phyloP scores from a whole-genome alignment of 2,797 vertebrate species.

The Manis crassicaudata region DNA sequence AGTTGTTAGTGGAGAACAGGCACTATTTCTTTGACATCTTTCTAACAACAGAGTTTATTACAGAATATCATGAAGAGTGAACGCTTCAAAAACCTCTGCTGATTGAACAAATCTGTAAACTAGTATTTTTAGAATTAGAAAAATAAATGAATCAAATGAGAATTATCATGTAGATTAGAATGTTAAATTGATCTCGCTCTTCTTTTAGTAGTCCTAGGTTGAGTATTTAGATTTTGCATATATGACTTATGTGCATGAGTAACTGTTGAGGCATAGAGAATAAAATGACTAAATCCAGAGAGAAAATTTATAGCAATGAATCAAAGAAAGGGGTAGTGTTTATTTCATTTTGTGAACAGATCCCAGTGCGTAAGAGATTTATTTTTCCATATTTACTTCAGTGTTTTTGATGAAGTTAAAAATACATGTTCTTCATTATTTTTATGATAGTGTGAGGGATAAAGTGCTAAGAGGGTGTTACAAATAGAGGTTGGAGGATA shows the following conservation, averaged over 20 bases:
- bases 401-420: constrained; percentile 15
- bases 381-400: not conserved
- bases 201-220: not conserved
- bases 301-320: not conserved
- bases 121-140: not conserved
- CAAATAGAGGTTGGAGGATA: not conserved
- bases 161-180: not conserved
- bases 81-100: not conserved
- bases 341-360: constrained; percentile 8
- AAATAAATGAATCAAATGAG: not conserved
- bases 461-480: not conserved
- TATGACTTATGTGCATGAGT: not conserved
- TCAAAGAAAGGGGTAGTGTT: not conserved
- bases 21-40: not conserved
- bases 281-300: constrained; percentile 3
- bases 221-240: constrained; percentile 7
- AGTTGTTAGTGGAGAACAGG: not conserved
- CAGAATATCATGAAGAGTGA: not conserved
- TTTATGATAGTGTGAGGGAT: not conserved
- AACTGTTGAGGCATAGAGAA: not conserved
- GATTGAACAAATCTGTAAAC: not conserved
- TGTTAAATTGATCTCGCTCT: not conserved
- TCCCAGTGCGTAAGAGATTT: not conserved
- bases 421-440: not conserved
- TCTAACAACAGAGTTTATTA: not conserved